These are phyloP conservation scores for Schizotus pectinicornis DNA, from an alignment of 2,888 invertebrate species.

Conservation along the genomic window DNA sequence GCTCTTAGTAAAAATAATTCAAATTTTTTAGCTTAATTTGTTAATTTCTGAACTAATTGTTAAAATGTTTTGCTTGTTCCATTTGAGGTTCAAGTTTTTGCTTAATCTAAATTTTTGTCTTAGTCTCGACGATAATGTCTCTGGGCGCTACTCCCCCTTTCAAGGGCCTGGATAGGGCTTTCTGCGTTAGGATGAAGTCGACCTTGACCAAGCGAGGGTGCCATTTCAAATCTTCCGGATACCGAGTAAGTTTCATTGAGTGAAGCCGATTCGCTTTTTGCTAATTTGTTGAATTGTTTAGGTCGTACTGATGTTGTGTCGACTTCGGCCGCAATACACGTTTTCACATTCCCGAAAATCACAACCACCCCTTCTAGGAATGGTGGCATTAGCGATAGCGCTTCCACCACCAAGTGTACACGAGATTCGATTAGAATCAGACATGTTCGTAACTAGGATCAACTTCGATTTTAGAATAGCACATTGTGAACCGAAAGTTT, in stretches of 20 bases:
- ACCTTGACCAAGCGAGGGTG: constrained; percentile 96
- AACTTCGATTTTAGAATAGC: constrained; percentile 96
- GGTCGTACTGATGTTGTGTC: constrained; percentile 93
- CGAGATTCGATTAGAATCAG: constrained; percentile 92
- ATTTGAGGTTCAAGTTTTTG: not conserved
- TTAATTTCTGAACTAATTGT: too few relatives aligned
- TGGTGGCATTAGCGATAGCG: constrained; percentile 95
- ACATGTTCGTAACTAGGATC: constrained; percentile 96
- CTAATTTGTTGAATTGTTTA: constrained; percentile 55
- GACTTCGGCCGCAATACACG: constrained; percentile 90
- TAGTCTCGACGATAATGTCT: constrained; percentile 86
- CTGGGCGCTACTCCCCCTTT: constrained; percentile 69
- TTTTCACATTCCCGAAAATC: constrained; percentile 90
- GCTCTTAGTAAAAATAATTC: too few relatives aligned
- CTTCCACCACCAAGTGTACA: constrained; percentile 96
- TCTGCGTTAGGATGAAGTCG: constrained; percentile 97
- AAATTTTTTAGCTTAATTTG: too few relatives aligned
- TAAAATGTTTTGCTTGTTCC: too few relatives aligned
- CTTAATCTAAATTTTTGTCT: constrained; percentile 43
- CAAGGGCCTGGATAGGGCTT: constrained; percentile 88
- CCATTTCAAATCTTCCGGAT: constrained; percentile 95
- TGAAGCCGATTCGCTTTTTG: too few relatives aligned
- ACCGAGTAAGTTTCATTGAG: constrained; percentile 79
- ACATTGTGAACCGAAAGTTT: constrained; percentile 96
- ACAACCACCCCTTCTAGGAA: constrained; percentile 85